A percentile compares a stretch with the other conserved stretches of the same genome.
Evolutionary conservation across 1,140 invertebrate species (phyloP).

Genomic region (Zaprionus tsacasi): DNA sequence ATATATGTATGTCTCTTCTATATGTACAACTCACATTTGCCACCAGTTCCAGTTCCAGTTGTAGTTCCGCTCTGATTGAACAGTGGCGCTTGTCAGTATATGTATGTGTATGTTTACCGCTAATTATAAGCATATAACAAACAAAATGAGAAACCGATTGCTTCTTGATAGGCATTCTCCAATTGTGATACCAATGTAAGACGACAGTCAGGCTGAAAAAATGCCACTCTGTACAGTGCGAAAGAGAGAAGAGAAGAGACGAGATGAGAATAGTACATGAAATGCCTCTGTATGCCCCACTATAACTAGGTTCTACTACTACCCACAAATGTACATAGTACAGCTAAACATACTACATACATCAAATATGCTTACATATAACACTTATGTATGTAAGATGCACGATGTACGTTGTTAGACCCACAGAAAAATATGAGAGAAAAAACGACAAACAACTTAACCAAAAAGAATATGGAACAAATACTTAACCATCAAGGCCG

Average conservation of each 20-base stretch:
- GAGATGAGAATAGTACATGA: constrained; percentile 9
- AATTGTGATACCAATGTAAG: constrained; percentile 71
- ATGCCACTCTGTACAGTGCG: constrained; percentile 15
- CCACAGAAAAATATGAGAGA: constrained; percentile 8
- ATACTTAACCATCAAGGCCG: constrained; percentile 24
- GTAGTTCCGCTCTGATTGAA: constrained; percentile 8
- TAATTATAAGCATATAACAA: constrained; percentile 24
- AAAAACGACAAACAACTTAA: constrained; percentile 7
- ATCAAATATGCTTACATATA: background rate
- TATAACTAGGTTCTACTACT: constrained; percentile 30
- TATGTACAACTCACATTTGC: constrained; percentile 24
- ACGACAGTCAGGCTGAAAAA: constrained; percentile 49
- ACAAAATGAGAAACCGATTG: constrained; percentile 29
- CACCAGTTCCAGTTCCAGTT: constrained; percentile 27
- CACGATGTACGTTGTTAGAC: constrained; percentile 7
- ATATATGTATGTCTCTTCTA: constrained; percentile 18
- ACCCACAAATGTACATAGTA: constrained; percentile 44
- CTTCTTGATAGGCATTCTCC: constrained; percentile 61
- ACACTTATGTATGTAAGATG: background rate
- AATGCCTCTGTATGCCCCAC: constrained; percentile 47
- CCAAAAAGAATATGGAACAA: constrained; percentile 8
- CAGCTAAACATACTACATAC: constrained; percentile 23
- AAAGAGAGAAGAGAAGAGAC: background rate
- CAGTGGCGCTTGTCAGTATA: constrained; percentile 20
- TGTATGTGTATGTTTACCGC: constrained; percentile 32